Evolutionary conservation across 2,888 invertebrate genomes (phyloP).

Genomic region (Digitonthophagus gazella): DNA sequence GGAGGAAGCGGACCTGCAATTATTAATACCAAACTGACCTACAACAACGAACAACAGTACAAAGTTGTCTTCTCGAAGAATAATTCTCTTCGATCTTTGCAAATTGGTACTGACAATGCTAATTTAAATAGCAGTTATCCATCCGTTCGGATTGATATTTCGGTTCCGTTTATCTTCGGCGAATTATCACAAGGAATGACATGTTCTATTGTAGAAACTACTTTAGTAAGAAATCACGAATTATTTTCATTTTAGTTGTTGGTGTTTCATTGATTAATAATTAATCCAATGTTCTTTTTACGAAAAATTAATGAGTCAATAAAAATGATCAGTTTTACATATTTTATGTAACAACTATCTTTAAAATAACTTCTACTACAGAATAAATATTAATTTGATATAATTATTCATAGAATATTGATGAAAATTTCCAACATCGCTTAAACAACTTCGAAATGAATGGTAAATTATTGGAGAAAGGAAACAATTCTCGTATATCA

Average conservation of each 20-base stretch:
- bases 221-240: slow-evolving; percentile 39
- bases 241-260: not conserved
- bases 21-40: slow-evolving; percentile 57
- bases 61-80: slow-evolving; percentile 66
- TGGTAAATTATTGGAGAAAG: slow-evolving; percentile 62
- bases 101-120: slow-evolving; percentile 60
- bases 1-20: slow-evolving; percentile 61
- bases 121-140: slow-evolving; percentile 34
- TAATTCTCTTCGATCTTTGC: slow-evolving; percentile 62
- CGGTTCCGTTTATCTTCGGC: slow-evolving; percentile 74
- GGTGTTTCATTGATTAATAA: too few relatives aligned
- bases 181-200: slow-evolving; percentile 62
- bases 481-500: slow-evolving; percentile 62
- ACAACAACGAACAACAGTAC: slow-evolving; percentile 82
- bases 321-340: not conserved
- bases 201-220: slow-evolving; percentile 48
- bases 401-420: slow-evolving; percentile 23
- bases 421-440: slow-evolving; percentile 81
- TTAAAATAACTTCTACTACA: too few relatives aligned
- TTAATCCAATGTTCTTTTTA: too few relatives aligned
- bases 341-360: not conserved
- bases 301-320: too few relatives aligned
- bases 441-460: slow-evolving; percentile 74
- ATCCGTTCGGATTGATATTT: slow-evolving; percentile 56
- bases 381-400: slow-evolving; percentile 4